Percentiles rank a stretch among this genome's conserved stretches.
phyloP scores from a whole-genome alignment of 2,113 vertebrate species.

The Cyanoliseus patagonus region DNA sequence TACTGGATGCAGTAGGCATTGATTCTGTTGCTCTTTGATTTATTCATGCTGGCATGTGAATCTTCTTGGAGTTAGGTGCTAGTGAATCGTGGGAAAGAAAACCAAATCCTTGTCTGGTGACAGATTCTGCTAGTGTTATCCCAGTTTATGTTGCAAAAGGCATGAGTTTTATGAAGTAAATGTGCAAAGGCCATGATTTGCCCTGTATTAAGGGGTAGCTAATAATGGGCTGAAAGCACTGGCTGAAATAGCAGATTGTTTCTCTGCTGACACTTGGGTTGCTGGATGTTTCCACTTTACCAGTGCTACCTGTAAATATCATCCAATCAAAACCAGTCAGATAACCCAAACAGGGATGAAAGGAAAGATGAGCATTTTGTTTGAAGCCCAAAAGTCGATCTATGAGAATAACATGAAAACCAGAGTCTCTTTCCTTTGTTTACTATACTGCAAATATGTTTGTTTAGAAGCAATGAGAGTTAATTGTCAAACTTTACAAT shows the following conservation, averaged over 20 bases:
- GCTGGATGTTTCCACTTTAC: not conserved
- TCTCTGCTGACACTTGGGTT: not conserved
- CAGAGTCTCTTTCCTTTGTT: constrained; percentile 47
- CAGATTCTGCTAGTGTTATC: not conserved
- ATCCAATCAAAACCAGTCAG: not conserved
- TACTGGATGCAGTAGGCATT: not conserved
- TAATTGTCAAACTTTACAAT: constrained; percentile 70
- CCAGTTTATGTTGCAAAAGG: not conserved
- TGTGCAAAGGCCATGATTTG: not conserved
- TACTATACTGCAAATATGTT: constrained; percentile 63
- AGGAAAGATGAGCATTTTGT: not conserved
- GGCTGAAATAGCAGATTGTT: not conserved
- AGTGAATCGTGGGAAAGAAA: not conserved
- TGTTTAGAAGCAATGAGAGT: constrained; percentile 63
- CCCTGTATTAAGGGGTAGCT: not conserved
- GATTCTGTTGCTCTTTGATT: not conserved
- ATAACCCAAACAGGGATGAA: not conserved
- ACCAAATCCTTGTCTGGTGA: not conserved
- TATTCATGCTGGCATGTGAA: not conserved
- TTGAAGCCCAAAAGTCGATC: not conserved
- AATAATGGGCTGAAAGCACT: not conserved
- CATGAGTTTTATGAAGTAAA: not conserved
- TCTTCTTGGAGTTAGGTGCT: not conserved
- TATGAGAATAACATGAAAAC: not conserved
- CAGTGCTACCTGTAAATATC: not conserved